Evolutionary conservation across 2,113 vertebrate genomes (phyloP).

Genomic region (Anarrhichthys ocellatus): DNA sequence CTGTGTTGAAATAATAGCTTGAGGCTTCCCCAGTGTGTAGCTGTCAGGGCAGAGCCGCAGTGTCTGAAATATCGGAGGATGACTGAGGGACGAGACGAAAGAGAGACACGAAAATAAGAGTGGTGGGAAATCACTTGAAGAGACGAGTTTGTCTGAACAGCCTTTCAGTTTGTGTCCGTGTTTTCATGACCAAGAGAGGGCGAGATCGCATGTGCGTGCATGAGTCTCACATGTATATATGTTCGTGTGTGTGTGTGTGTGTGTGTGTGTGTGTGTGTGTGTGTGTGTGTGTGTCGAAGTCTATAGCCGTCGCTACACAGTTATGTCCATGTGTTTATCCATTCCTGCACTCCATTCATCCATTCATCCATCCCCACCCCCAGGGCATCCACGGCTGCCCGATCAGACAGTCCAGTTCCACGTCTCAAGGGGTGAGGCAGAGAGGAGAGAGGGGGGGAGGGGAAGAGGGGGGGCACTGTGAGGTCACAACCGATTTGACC

Average conservation of each 20-base stretch:
- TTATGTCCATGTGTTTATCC: slow-evolving; percentile 40
- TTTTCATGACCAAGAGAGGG: slow-evolving; percentile 30
- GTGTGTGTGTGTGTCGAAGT: slow-evolving; percentile 55
- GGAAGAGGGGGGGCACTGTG: slow-evolving; percentile 11
- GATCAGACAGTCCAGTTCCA: slow-evolving; percentile 68
- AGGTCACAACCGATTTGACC: slow-evolving; percentile 52
- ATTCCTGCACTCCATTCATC: slow-evolving; percentile 31
- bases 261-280: slow-evolving; percentile 1
- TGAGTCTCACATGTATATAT: slow-evolving; percentile 38
- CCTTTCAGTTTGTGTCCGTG: slow-evolving; percentile 43
- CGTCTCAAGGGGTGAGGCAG: slow-evolving; percentile 55
- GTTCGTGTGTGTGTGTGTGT: not conserved
- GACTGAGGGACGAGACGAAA: slow-evolving; percentile 13
- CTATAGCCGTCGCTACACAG: slow-evolving; percentile 56
- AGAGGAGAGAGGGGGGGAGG: not conserved
- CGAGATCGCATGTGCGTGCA: slow-evolving; percentile 43
- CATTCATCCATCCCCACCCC: slow-evolving; percentile 51
- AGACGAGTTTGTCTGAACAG: slow-evolving; percentile 34
- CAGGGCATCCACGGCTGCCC: slow-evolving; percentile 57
- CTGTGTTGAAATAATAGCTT: slow-evolving; percentile 25
- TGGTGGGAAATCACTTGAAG: not conserved
- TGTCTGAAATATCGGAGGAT: slow-evolving; percentile 60
- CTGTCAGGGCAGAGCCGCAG: slow-evolving; percentile 31
- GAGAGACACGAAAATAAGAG: slow-evolving; percentile 19
- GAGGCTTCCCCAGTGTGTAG: slow-evolving; percentile 11